Base-by-base conservation (phyloP, 1,140 invertebrate genomes). In the Calosoma granatense region DNA sequence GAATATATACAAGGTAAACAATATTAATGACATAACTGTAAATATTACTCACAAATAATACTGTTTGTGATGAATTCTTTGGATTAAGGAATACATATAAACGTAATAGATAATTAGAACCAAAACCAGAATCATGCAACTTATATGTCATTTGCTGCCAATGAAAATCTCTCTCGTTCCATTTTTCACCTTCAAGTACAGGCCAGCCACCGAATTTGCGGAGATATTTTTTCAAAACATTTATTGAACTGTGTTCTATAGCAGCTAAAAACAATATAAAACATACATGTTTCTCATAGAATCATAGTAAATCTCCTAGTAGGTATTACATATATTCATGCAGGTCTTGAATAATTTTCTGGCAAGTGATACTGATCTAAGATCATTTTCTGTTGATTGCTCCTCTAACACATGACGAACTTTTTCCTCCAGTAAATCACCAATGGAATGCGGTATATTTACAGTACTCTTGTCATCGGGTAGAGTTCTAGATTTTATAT, bases 21-120 rank as follows among this genome's bases (percentile, higher is more conserved):
- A 12, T 47, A 36, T 11, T 47, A 12, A 47, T 11, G 17, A 47
- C 17, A n/a, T n/a, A n/a, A n/a, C n/a, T n/a, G 4, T 53, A 22
- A 9, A 17, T 47, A n/a, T 21, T 22, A 78, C 85, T 79, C 76
- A 92, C 88, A 74, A 92, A 87, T 61, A 93, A 88, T 23, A 90
- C 78, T 47, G 89, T 76, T 56, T 78, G 80, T 0, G 86, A 87
- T 21, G 86, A 88, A 70, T 94, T 94, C 69, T 90, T 90, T n/a
- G 90, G 76, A 72, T 94, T 90, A 1, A 88, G 84, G 2, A 82
- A 81, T 47, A 94, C 84, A 41, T 86, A 89, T 61, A 93, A 88
- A 63, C 92, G 88, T 15, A 95, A 76, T 64, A 93, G 84, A 65
- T 93, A 92, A 68, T 92, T 87, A 43, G 89, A 83, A 2, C 85